Percentiles rank a stretch among this genome's conserved stretches.
These are phyloP conservation scores for Minunthozetes semirufus DNA, from an alignment of 2,888 invertebrate species.

Conservation along the genomic window DNA sequence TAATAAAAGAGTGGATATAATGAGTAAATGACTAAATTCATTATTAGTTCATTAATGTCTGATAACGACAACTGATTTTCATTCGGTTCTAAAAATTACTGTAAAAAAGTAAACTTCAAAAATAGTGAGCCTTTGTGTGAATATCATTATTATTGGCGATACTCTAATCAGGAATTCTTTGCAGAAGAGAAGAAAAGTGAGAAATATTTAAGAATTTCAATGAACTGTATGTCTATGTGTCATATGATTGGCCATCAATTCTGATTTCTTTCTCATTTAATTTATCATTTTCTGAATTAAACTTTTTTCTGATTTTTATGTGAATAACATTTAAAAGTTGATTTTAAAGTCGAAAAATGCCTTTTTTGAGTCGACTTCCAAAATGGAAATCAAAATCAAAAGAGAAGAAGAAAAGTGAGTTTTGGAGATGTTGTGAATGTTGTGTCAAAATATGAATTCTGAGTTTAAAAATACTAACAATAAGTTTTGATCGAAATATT, in stretches of 20 bases:
- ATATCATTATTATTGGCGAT: background rate
- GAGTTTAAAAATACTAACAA: slow-evolving; percentile 10
- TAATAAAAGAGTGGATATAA: slow-evolving; percentile 13
- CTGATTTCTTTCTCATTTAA: background rate
- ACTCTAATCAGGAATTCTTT: background rate
- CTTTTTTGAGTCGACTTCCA: background rate
- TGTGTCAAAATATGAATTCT: slow-evolving; percentile 23
- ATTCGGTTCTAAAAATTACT: background rate
- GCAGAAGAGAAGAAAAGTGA: background rate
- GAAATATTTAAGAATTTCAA: slow-evolving; percentile 4
- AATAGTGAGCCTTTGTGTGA: background rate
- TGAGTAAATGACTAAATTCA: slow-evolving; percentile 30
- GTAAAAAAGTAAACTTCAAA: background rate
- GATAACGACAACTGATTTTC: background rate
- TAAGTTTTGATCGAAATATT: slow-evolving; percentile 24
- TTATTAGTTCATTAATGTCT: slow-evolving; percentile 16
- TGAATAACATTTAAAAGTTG: slow-evolving; percentile 10
- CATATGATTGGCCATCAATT: background rate
- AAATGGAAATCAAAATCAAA: background rate
- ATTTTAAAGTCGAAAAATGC: background rate
- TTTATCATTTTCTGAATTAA: slow-evolving; percentile 17
- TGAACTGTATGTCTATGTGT: background rate
- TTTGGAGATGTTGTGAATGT: background rate
- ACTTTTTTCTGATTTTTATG: background rate
- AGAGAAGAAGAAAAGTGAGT: background rate